Base-by-base conservation (phyloP, 2,113 vertebrate genomes). In the Hypocryptadius cinnamomeus region DNA sequence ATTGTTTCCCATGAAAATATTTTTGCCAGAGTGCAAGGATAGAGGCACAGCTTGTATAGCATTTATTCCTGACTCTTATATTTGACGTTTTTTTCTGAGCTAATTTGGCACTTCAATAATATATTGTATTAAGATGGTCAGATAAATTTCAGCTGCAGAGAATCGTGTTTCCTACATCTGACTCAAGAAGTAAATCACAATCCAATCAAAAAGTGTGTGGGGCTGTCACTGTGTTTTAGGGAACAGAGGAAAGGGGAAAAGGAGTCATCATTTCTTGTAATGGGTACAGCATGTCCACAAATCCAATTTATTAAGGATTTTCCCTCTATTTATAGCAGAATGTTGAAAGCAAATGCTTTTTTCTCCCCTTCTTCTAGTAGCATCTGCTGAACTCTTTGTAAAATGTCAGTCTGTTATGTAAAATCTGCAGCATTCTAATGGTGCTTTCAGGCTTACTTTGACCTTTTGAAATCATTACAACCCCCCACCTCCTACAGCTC, bases 381-480 rank as follows among this genome's bases (percentile, higher is more conserved):
- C 44, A 79, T 79, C 64, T 42, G 24, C 44, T 45, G 40, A 56
- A 45, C 50, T 81, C 65, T 69, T 51, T 86, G 90, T 94, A 91
- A 97, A 96, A 96, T 92, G 80, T 94, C 83, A 81, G 54, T 28
- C 74, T 83, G 69, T 89, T 93, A 24, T 5, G 6, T 88, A 87
- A 95, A 94, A 91, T 48, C 77, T 92, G 69, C 76, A 57, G 74
- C 54, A 31, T 93, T 85, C 73, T 79, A 69, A 79, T 60, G n/a
- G 56, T 61, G 80, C 31, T 94, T 90, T 94, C 57, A 77, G 83
- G 54, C 79, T 87, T 73, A 79, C 78, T 65, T 56, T 88, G 81
- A 94, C 91, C 72, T 96, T 95, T 92, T 74, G 73, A 94, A 92
- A 95, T 95, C 85, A 48, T 88, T 89, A 71, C 60, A 93, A 50